A percentile compares a stretch with the other conserved stretches of the same genome.
Conservation (phyloP, 2,113 vertebrate genomes). For the Nothocercus julius region DNA sequence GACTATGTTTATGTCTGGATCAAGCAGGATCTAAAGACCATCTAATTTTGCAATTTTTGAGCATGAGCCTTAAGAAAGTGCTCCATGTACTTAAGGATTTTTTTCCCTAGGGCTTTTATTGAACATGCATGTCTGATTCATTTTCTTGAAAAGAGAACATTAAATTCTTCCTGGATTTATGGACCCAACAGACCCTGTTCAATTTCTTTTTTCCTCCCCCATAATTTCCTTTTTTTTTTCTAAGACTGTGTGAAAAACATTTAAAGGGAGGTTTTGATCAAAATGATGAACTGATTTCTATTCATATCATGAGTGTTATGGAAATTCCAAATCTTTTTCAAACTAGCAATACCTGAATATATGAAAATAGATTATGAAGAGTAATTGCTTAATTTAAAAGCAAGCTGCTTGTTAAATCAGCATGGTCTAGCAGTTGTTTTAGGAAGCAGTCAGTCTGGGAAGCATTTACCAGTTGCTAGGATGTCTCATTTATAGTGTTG, state of each 20-base stretch:
- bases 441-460: constrained; percentile 25
- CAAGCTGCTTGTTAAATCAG: constrained; percentile 38
- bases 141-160: neutral
- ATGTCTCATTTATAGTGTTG: constrained; percentile 37
- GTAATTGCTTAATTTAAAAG: constrained; percentile 30
- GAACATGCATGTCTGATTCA: neutral
- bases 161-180: constrained; percentile 10
- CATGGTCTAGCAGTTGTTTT: neutral
- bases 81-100: neutral
- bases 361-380: constrained; percentile 28
- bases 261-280: neutral
- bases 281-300: constrained; percentile 7
- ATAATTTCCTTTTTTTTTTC: neutral
- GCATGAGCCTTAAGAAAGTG: neutral
- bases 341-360: constrained; percentile 20
- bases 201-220: neutral
- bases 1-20: neutral
- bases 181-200: neutral
- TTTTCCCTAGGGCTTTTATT: neutral
- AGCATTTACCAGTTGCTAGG: constrained; percentile 53
- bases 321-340: neutral
- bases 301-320: constrained; percentile 2
- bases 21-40: neutral
- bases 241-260: neutral
- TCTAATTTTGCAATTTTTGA: neutral